Conservation (phyloP, 2,888 invertebrate species). For the Cryptosula pallasiana region DNA sequence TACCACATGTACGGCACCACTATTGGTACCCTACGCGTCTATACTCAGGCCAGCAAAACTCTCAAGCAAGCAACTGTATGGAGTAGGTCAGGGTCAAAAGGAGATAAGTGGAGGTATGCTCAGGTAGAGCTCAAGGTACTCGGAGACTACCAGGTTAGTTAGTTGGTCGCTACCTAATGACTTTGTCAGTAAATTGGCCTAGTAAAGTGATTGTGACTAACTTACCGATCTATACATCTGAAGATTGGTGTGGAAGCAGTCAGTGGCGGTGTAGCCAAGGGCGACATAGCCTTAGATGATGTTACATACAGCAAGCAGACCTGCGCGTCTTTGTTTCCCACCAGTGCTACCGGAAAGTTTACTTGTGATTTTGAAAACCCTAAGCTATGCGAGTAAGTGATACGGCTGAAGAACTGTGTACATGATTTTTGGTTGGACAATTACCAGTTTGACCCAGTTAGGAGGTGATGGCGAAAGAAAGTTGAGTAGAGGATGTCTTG, state of each 20-base stretch:
- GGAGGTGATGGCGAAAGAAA: too few species aligned
- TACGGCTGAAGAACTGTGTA: too few species aligned
- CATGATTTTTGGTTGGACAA: too few species aligned
- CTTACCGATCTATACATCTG: too few species aligned
- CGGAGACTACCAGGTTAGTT: not conserved
- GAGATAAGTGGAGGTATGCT: constrained; percentile 38
- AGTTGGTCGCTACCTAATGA: too few species aligned
- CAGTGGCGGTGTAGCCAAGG: constrained; percentile 32
- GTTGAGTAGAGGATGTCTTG: too few species aligned
- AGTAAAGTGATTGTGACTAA: too few species aligned
- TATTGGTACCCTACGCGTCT: constrained; percentile 26
- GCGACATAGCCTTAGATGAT: constrained; percentile 48
- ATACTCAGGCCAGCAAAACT: too few species aligned
- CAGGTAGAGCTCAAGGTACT: constrained; percentile 30
- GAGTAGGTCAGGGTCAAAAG: constrained; percentile 36
- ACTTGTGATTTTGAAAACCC: constrained; percentile 38
- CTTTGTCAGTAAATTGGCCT: too few species aligned
- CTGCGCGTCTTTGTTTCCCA: not conserved
- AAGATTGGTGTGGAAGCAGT: constrained; percentile 36
- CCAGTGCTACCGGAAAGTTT: not conserved
- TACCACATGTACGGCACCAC: constrained; percentile 30
- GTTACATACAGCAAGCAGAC: constrained; percentile 28
- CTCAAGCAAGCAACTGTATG: constrained; percentile 29
- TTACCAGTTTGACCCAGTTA: too few species aligned
- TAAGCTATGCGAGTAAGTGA: constrained; percentile 36